phyloP scores from a whole-genome alignment of 2,113 vertebrate species.

The Chamaetylas fuelleborni region DNA sequence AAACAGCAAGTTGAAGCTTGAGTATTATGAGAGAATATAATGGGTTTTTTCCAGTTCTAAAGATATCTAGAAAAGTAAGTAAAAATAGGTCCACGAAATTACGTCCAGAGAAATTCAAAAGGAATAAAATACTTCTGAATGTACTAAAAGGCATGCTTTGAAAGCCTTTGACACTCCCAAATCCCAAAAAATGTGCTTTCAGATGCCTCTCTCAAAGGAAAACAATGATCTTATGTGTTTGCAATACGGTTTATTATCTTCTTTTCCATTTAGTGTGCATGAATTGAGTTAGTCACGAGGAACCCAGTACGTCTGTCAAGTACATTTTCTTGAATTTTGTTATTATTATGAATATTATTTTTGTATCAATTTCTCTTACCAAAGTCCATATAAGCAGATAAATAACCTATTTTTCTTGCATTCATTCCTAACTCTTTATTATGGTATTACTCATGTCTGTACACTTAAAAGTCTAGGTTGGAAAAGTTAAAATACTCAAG shows the following conservation, averaged over 20 bases:
- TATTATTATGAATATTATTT: background rate
- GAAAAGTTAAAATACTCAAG: background rate
- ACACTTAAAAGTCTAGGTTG: background rate
- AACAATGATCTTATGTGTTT: accelerated
- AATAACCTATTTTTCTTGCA: background rate
- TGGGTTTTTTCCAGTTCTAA: background rate
- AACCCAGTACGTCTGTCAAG: background rate
- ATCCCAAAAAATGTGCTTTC: background rate
- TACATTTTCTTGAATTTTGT: background rate
- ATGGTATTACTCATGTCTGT: background rate
- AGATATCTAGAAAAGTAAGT: background rate
- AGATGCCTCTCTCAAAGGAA: background rate
- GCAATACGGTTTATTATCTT: background rate
- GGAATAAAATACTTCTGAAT: background rate
- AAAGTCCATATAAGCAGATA: background rate
- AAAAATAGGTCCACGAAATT: background rate
- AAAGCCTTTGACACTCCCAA: background rate
- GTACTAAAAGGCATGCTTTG: background rate
- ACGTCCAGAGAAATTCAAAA: background rate
- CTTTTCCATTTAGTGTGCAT: background rate
- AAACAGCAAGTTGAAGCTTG: background rate
- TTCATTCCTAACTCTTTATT: background rate
- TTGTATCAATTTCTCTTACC: background rate
- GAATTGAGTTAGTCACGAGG: background rate
- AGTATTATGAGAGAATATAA: background rate